These are phyloP conservation scores for Chironomus striatipennis DNA, from an alignment of 1,140 invertebrate genomes.

Conservation along the genomic window DNA sequence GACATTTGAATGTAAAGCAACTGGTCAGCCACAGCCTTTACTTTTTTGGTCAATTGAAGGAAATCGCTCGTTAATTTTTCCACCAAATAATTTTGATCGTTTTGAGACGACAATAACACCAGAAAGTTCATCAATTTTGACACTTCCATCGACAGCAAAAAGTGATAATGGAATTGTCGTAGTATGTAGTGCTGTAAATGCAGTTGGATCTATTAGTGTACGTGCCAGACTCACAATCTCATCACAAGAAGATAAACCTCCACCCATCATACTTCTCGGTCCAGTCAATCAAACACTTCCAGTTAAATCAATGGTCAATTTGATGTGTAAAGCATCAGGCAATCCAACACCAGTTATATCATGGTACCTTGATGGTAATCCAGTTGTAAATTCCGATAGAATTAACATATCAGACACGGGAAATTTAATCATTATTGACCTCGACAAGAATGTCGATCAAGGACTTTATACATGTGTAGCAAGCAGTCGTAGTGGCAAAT, in stretches of 20 bases:
- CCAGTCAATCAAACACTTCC: conserved; percentile 86
- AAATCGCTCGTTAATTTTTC: conserved; percentile 58
- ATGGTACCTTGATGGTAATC: conserved; percentile 74
- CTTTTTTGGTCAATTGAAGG: conserved; percentile 72
- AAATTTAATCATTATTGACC: conserved; percentile 64
- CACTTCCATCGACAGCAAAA: conserved; percentile 50
- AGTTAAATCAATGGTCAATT: conserved; percentile 60
- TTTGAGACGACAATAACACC: conserved; percentile 50
- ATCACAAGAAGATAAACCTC: conserved; percentile 67
- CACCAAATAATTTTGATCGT: conserved; percentile 51
- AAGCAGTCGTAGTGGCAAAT: conserved; percentile 71
- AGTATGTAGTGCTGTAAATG: conserved; percentile 74
- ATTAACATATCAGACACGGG: conserved; percentile 61
- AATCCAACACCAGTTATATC: conserved; percentile 65
- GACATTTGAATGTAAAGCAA: conserved; percentile 57
- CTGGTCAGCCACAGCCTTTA: conserved; percentile 58
- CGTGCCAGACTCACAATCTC: conserved; percentile 67
- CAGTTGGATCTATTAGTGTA: conserved; percentile 65
- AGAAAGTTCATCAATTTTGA: conserved; percentile 52
- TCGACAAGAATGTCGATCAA: conserved; percentile 58
- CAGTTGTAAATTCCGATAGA: conserved; percentile 51
- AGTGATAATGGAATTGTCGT: conserved; percentile 57
- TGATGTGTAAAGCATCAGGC: conserved; percentile 68
- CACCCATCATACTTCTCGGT: conserved; percentile 78
- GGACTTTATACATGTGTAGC: conserved; percentile 77